Percentiles rank a stretch among this genome's conserved stretches.
Evolutionary conservation across 2,113 vertebrate species (phyloP).

Genomic region (Ancistrus triradiatus): DNA sequence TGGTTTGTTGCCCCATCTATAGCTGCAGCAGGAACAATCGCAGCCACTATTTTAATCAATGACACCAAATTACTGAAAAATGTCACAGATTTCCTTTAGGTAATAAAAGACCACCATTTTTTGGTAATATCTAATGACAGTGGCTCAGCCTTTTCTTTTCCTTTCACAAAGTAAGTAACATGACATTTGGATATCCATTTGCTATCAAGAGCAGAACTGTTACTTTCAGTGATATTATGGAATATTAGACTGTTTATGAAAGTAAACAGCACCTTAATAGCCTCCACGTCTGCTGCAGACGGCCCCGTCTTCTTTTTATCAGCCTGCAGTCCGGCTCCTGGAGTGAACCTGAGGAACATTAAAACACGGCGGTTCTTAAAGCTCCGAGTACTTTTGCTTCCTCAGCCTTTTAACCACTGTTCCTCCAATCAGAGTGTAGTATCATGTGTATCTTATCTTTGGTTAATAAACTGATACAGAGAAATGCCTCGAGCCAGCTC

Average conservation of each 20-base stretch:
- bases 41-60: too few relatives aligned
- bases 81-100: too few relatives aligned
- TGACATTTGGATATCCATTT: too few relatives aligned
- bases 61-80: too few relatives aligned
- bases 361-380: conserved; percentile 22
- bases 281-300: conserved; percentile 87
- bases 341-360: conserved; percentile 78
- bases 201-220: too few relatives aligned
- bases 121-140: too few relatives aligned
- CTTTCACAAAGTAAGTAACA: too few relatives aligned
- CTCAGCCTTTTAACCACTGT: conserved; percentile 69
- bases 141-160: too few relatives aligned
- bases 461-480: conserved; percentile 89
- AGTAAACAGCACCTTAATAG: conserved; percentile 81
- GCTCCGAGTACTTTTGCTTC: conserved; percentile 56
- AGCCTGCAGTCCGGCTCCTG: conserved; percentile 79
- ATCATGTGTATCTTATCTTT: conserved; percentile 88
- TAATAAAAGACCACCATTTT: too few relatives aligned
- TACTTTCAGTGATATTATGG: too few relatives aligned
- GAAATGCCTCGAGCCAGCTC: conserved; percentile 67
- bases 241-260: background rate
- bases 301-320: conserved; percentile 91
- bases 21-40: too few relatives aligned
- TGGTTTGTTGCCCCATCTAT: too few relatives aligned
- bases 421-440: conserved; percentile 54